Evolutionary conservation across 2,888 invertebrate genomes (phyloP).

Genomic region (Andrena hattorfiana): DNA sequence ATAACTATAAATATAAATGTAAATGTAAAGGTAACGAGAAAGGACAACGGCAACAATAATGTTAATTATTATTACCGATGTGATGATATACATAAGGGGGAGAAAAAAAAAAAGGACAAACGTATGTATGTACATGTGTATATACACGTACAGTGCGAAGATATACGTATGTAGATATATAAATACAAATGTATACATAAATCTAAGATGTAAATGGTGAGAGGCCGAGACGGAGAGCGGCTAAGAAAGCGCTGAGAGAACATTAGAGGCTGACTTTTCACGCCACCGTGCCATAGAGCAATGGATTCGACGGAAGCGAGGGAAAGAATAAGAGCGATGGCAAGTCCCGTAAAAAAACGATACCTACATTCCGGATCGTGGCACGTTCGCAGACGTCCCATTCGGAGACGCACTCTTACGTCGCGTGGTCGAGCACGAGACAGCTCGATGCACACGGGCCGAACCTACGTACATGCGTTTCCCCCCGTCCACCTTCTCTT

Average conservation of each 20-base stretch:
- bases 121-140: slow-evolving; percentile 60
- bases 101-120: slow-evolving; percentile 43
- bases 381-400: slow-evolving; percentile 49
- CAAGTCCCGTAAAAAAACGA: neutral
- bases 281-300: slow-evolving; percentile 9
- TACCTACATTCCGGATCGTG: slow-evolving; percentile 1
- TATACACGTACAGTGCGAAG: slow-evolving; percentile 58
- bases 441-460: slow-evolving; percentile 32
- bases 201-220: slow-evolving; percentile 44
- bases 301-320: slow-evolving; percentile 25
- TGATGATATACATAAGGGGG: slow-evolving; percentile 53
- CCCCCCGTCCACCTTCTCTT: slow-evolving; percentile 15
- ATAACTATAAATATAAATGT: slow-evolving; percentile 58
- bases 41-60: slow-evolving; percentile 75
- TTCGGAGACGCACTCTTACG: slow-evolving; percentile 66
- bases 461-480: neutral
- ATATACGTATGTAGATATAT: slow-evolving; percentile 70
- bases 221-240: slow-evolving; percentile 36
- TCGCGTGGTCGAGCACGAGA: slow-evolving; percentile 36
- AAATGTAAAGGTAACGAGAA: slow-evolving; percentile 49
- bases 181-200: slow-evolving; percentile 62
- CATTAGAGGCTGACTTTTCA: slow-evolving; percentile 9
- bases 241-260: slow-evolving; percentile 13
- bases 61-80: slow-evolving; percentile 67
- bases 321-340: neutral